phyloP scores from a whole-genome alignment of 2,113 vertebrate genomes.

The Pavo muticus region DNA sequence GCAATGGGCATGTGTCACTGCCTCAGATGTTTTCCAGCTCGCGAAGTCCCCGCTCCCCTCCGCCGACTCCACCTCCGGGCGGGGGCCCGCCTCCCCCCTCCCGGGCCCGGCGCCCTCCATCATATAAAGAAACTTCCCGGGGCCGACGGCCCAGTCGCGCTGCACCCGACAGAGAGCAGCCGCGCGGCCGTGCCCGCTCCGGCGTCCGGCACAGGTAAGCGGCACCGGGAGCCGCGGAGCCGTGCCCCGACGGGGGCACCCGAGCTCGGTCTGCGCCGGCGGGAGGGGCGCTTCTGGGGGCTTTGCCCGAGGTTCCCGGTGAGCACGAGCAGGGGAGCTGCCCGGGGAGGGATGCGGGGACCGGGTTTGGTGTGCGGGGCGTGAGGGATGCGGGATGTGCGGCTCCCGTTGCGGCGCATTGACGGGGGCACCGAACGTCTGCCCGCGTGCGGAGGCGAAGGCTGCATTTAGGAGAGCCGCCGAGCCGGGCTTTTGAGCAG shows the following conservation, averaged over 20 bases:
- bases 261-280: background rate
- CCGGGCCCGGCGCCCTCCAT: constrained; percentile 17
- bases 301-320: rapidly evolving
- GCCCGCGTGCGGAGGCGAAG: too few species aligned
- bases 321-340: rapidly evolving
- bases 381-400: background rate
- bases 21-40: constrained; percentile 53
- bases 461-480: too few species aligned
- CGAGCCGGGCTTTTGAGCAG: too few species aligned
- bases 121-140: constrained; percentile 64
- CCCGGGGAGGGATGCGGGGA: too few species aligned
- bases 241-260: background rate
- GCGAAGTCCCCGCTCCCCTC: background rate
- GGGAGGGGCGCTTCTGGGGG: background rate
- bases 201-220: background rate
- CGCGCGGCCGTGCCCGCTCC: background rate
- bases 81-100: background rate
- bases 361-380: background rate
- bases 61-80: constrained; percentile 34
- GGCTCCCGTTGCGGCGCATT: too few species aligned
- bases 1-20: constrained; percentile 21
- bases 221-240: background rate
- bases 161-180: background rate
- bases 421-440: too few species aligned
- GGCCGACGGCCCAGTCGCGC: constrained; percentile 12